Percentiles rank a stretch among this genome's conserved stretches.
Conservation (phyloP, 2,888 invertebrate species). For the Drosophila neutralis region DNA sequence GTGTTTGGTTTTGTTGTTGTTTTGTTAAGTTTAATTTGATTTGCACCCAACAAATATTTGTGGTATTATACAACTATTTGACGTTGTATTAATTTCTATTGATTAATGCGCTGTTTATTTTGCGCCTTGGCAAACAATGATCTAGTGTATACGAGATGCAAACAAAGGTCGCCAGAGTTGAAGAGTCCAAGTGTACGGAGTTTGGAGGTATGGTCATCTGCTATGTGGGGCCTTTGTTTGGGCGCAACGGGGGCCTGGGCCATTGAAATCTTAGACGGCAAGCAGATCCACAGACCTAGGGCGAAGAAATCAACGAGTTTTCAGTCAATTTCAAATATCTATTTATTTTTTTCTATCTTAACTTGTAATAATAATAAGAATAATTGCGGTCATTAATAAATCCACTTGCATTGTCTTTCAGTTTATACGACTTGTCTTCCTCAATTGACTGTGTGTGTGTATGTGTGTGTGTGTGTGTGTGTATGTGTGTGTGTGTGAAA, state of each 20-base stretch:
- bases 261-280: conserved; percentile 67
- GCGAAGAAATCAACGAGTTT: conserved; percentile 70
- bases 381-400: conserved; percentile 78
- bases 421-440: conserved; percentile 31
- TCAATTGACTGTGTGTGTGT: not conserved
- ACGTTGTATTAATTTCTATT: conserved; percentile 74
- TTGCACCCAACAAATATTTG: conserved; percentile 54
- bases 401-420: conserved; percentile 72
- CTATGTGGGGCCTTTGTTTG: conserved; percentile 62
- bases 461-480: conserved; percentile 39
- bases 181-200: conserved; percentile 2
- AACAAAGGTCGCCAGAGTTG: conserved; percentile 43
- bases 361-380: conserved; percentile 77
- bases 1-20: conserved; percentile 11
- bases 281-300: conserved; percentile 51
- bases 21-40: conserved; percentile 64
- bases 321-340: conserved; percentile 39
- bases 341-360: conserved; percentile 36
- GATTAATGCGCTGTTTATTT: conserved; percentile 77
- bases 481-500: conserved; percentile 57
- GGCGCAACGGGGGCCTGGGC: conserved; percentile 64
- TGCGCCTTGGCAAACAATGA: conserved; percentile 65
- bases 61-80: conserved; percentile 72
- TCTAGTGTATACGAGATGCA: conserved; percentile 29
- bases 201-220: conserved; percentile 25